phyloP scores from a whole-genome alignment of 2,888 invertebrate genomes.

The Meloe dianella region DNA sequence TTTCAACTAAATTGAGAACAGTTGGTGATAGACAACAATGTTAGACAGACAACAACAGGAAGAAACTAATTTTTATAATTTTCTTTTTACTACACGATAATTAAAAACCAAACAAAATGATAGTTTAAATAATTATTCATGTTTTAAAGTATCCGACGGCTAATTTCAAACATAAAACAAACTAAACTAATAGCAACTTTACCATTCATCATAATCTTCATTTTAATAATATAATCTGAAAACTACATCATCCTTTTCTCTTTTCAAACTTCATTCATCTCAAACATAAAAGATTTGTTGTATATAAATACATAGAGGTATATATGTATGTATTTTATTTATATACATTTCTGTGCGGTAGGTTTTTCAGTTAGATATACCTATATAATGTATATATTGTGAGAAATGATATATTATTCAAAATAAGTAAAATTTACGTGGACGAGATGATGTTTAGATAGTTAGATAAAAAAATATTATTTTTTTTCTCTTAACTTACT shows the following conservation, averaged over 20 bases:
- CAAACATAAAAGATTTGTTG: slow-evolving; percentile 18
- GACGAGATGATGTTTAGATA: slow-evolving; percentile 38
- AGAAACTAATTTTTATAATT: neutral
- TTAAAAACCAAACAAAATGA: neutral
- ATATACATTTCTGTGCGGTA: neutral
- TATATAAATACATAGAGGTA: neutral
- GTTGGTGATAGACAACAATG: neutral
- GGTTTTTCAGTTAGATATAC: slow-evolving; percentile 12
- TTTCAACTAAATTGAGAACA: slow-evolving; percentile 22
- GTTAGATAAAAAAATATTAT: slow-evolving; percentile 33
- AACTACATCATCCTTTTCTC: slow-evolving; percentile 26
- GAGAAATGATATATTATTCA: slow-evolving; percentile 33
- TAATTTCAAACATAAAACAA: slow-evolving; percentile 13
- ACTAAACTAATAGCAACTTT: slow-evolving; percentile 14
- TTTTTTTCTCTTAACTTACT: neutral
- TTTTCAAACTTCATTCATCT: slow-evolving; percentile 26
- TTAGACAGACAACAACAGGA: neutral
- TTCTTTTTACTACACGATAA: neutral
- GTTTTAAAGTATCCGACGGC: slow-evolving; percentile 19
- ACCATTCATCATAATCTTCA: slow-evolving; percentile 26
- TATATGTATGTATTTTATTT: neutral
- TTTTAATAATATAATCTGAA: slow-evolving; percentile 20
- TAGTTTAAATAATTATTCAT: neutral
- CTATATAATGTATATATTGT: slow-evolving; percentile 26
- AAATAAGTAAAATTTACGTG: slow-evolving; percentile 43